These are phyloP conservation scores for Zeuzera pyrina DNA, from an alignment of 2,888 invertebrate species.

Conservation along the genomic window DNA sequence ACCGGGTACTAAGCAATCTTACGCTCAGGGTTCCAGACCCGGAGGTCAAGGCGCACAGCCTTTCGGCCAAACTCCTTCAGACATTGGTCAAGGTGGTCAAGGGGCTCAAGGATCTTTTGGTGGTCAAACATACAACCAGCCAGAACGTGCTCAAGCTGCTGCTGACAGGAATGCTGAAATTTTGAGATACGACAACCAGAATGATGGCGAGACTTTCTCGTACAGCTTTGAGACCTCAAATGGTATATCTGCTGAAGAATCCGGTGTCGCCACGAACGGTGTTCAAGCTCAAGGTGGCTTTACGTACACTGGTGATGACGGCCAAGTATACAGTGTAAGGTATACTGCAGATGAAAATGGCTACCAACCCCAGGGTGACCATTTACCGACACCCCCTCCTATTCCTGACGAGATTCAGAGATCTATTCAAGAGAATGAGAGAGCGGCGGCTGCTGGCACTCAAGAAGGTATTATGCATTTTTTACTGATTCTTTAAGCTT, in stretches of 20 bases:
- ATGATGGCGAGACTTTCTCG: constrained; percentile 51
- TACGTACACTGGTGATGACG: constrained; percentile 60
- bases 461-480: constrained; percentile 53
- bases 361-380: constrained; percentile 52
- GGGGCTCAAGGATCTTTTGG: constrained; percentile 16
- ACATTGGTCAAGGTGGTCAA: constrained; percentile 14
- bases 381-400: constrained; percentile 59
- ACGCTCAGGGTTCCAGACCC: constrained; percentile 5
- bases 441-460: constrained; percentile 57
- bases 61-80: constrained; percentile 11
- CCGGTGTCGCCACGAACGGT: constrained; percentile 56
- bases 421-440: constrained; percentile 55
- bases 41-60: neutral
- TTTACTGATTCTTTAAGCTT: no score
- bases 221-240: constrained; percentile 63
- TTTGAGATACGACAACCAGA: constrained; percentile 49
- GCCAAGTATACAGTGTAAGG: constrained; percentile 46
- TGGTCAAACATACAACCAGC: constrained; percentile 21
- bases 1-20: constrained; percentile 3
- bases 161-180: constrained; percentile 51
- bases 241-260: constrained; percentile 59
- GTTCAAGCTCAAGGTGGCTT: constrained; percentile 57
- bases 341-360: constrained; percentile 66
- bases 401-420: constrained; percentile 59
- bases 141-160: constrained; percentile 48